A percentile compares a stretch with the other conserved stretches of the same genome.
Evolutionary conservation across 2,888 invertebrate species (phyloP).

Genomic region (Ochropleura leucogaster): DNA sequence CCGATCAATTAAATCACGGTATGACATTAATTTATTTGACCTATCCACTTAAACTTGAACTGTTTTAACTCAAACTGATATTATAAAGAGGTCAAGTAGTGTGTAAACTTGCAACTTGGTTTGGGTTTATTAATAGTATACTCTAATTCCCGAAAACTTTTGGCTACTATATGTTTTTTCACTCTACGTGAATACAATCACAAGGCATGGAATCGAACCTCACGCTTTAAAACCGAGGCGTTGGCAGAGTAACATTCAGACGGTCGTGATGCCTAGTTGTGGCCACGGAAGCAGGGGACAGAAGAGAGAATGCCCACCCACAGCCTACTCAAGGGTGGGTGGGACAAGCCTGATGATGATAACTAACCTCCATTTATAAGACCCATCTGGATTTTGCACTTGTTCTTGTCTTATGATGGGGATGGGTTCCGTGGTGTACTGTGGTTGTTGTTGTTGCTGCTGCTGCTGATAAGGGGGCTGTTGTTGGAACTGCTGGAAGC

Average conservation of each 20-base stretch:
- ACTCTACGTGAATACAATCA: not conserved
- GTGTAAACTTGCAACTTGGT: not conserved
- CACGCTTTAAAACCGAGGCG: too few relatives aligned
- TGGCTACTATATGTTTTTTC: not conserved
- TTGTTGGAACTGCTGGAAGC: constrained; percentile 78
- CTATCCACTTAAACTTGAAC: not conserved
- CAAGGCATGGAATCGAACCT: too few relatives aligned
- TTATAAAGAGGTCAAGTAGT: not conserved
- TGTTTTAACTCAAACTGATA: not conserved
- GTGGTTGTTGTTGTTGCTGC: constrained; percentile 74
- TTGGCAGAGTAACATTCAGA: not conserved
- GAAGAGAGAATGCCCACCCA: not conserved
- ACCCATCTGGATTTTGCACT: constrained; percentile 93
- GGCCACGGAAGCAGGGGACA: not conserved
- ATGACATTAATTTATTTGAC: constrained; percentile 26
- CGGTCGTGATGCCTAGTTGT: not conserved
- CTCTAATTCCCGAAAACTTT: not conserved
- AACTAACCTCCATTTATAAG: constrained; percentile 89
- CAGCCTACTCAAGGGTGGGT: not conserved
- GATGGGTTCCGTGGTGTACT: constrained; percentile 90
- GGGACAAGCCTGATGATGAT: not conserved
- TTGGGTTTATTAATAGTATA: not conserved
- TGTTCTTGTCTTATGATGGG: constrained; percentile 93
- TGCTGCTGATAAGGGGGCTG: constrained; percentile 73
- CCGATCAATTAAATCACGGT: constrained; percentile 7